Conservation (phyloP, 37 sponge, comb jelly and placozoan genomes). For the Ianthella basta region DNA sequence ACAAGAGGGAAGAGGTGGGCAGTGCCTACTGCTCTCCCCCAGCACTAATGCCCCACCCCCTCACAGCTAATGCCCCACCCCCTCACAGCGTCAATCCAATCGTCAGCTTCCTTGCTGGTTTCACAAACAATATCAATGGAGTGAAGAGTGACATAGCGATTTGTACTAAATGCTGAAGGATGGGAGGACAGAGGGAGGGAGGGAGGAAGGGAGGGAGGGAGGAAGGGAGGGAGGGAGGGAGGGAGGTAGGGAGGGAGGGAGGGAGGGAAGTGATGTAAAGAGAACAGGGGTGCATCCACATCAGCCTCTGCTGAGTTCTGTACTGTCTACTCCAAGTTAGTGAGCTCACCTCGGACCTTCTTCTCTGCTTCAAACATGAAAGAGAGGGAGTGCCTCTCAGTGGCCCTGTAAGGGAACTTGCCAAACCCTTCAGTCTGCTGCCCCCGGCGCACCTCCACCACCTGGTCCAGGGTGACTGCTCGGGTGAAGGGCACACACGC, state of each 20-base stretch:
- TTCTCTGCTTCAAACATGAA: conserved; percentile 68
- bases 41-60: too few species aligned
- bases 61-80: too few species aligned
- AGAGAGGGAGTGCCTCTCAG: conserved; percentile 69
- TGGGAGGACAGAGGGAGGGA: neutral
- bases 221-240: too few species aligned
- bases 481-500: too few species aligned
- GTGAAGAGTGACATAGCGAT: conserved; percentile 51
- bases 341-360: neutral
- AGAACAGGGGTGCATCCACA: too few species aligned
- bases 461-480: conserved; percentile 51
- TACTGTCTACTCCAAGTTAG: too few species aligned
- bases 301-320: too few species aligned
- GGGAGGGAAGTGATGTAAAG: too few species aligned
- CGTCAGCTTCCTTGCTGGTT: conserved; percentile 30
- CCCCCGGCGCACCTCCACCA: conserved; percentile 68
- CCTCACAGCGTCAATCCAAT: conserved; percentile 74
- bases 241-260: too few species aligned
- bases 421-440: conserved; percentile 66
- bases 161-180: neutral
- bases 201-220: too few species aligned
- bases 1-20: neutral
- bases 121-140: conserved; percentile 85
- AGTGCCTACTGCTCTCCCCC: neutral
- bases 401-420: conserved; percentile 72